phyloP scores from a whole-genome alignment of 1,140 invertebrate species.

The Pachypsylla venusta region DNA sequence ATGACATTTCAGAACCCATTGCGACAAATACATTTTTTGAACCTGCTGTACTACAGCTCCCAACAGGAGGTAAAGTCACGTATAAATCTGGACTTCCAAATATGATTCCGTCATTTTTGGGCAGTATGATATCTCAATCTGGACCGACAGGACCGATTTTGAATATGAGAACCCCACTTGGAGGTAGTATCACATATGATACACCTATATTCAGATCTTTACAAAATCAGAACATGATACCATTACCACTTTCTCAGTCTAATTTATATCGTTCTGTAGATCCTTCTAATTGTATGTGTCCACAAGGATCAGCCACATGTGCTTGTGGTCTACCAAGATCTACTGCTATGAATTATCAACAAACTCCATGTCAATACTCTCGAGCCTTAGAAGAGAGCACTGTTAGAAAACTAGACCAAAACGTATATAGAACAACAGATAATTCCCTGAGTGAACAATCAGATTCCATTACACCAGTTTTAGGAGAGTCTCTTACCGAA shows the following conservation, averaged over 20 bases:
- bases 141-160: not conserved
- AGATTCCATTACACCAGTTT: too few relatives aligned
- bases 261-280: not conserved
- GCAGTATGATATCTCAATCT: not conserved
- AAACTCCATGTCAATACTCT: not conserved
- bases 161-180: not conserved
- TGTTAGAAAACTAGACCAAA: too few relatives aligned
- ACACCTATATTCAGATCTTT: not conserved
- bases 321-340: not conserved
- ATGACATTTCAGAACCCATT: not conserved
- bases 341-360: not conserved
- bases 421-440: too few relatives aligned
- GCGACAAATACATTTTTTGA: not conserved
- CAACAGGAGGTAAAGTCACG: not conserved
- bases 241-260: not conserved
- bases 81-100: not conserved
- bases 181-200: not conserved
- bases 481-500: not conserved
- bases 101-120: not conserved
- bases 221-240: not conserved
- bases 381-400: not conserved
- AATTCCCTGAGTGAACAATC: too few relatives aligned
- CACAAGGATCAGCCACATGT: not conserved
- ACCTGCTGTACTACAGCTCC: not conserved
- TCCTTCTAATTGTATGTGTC: not conserved